A percentile compares a stretch with the other conserved stretches of the same genome.
Conservation (phyloP, 2,113 vertebrate genomes). For the Hippocampus abdominalis region DNA sequence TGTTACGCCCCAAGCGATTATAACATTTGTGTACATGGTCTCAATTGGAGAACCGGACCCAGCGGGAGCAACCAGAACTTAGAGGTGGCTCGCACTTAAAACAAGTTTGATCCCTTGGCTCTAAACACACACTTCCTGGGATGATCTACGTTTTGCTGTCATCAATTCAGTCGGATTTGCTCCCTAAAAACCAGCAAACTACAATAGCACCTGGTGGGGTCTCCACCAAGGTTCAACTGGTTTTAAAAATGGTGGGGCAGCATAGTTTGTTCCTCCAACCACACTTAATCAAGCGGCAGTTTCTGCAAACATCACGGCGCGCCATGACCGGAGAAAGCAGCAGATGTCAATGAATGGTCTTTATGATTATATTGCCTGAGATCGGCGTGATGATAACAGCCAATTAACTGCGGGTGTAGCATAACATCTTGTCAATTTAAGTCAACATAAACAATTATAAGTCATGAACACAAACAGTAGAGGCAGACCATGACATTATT, state of each 20-base stretch:
- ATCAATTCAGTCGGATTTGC: too few species aligned
- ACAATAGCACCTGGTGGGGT: too few species aligned
- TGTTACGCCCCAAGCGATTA: too few species aligned
- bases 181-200: too few species aligned
- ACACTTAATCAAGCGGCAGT: neutral
- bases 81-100: too few species aligned
- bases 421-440: neutral
- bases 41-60: too few species aligned
- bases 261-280: too few species aligned
- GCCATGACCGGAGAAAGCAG: neutral
- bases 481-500: neutral
- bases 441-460: neutral
- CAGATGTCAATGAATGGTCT: neutral
- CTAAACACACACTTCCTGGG: too few species aligned
- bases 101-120: too few species aligned
- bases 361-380: neutral
- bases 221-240: neutral
- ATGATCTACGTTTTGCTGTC: too few species aligned
- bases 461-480: neutral
- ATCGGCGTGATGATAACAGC: neutral
- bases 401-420: neutral
- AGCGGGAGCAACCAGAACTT: too few species aligned
- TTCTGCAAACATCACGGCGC: neutral
- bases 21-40: too few species aligned
- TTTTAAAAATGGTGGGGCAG: neutral